Conservation (phyloP, 2,113 vertebrate genomes). For the Mirza zaza region DNA sequence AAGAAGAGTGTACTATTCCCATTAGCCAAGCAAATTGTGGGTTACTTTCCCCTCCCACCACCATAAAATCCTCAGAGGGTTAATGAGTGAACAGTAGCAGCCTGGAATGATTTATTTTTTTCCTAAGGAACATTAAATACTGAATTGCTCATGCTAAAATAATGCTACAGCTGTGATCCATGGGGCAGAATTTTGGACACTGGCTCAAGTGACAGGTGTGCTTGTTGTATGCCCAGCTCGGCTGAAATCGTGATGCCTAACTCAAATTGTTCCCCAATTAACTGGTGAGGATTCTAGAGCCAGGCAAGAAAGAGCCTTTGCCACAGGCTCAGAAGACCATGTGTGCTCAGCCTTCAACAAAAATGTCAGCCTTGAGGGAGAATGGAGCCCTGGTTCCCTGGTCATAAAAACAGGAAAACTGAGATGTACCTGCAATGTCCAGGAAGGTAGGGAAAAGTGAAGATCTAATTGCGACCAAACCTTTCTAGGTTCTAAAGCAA, state of each 20-base stretch:
- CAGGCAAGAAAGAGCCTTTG: slow-evolving; percentile 5
- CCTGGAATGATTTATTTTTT: slow-evolving; percentile 20
- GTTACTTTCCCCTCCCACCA: background rate
- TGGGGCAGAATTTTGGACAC: slow-evolving; percentile 33
- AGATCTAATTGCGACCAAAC: background rate
- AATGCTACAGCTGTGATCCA: slow-evolving; percentile 49
- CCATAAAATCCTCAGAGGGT: background rate
- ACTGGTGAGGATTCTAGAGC: background rate
- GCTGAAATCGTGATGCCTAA: background rate
- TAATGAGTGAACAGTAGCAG: background rate
- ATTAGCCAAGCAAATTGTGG: background rate
- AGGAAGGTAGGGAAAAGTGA: background rate
- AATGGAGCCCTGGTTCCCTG: background rate
- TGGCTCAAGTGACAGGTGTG: slow-evolving; percentile 61
- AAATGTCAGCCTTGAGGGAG: background rate
- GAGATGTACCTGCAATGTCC: no score
- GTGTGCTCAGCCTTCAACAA: background rate
- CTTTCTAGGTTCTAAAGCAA: background rate
- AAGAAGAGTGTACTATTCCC: background rate
- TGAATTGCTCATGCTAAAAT: slow-evolving; percentile 41
- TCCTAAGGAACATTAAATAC: slow-evolving; percentile 49
- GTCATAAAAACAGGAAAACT: background rate
- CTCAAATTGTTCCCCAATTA: background rate
- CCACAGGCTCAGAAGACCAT: background rate
- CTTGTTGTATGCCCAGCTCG: background rate